phyloP scores from a whole-genome alignment of 1,140 invertebrate genomes.

The Harlomillsia oculata region DNA sequence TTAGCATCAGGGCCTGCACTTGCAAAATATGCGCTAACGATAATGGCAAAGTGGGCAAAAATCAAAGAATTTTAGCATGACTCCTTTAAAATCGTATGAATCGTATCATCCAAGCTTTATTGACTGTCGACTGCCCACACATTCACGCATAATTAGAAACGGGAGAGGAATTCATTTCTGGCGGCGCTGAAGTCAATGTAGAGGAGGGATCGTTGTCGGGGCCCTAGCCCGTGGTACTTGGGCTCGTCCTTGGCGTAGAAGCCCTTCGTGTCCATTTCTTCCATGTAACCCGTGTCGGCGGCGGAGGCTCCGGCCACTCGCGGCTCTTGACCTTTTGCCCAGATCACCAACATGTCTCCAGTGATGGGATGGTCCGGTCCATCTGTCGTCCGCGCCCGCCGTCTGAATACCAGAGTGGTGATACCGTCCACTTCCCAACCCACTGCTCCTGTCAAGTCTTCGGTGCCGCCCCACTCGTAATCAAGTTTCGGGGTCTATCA shows the following conservation, averaged over 20 bases:
- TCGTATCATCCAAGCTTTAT: too few species aligned
- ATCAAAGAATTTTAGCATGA: too few species aligned
- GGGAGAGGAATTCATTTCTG: neutral
- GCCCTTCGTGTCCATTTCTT: slow-evolving; percentile 55
- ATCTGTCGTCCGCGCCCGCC: slow-evolving; percentile 50
- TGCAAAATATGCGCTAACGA: too few species aligned
- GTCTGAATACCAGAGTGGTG: slow-evolving; percentile 80
- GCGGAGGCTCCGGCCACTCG: slow-evolving; percentile 60
- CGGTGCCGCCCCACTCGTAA: slow-evolving; percentile 74
- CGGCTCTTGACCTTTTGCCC: slow-evolving; percentile 75
- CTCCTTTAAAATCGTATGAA: too few species aligned
- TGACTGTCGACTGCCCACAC: too few species aligned
- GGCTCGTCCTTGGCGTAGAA: slow-evolving; percentile 82
- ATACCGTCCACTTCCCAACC: slow-evolving; percentile 78
- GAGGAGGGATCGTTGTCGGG: slow-evolving; percentile 58
- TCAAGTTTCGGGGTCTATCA: slow-evolving; percentile 70
- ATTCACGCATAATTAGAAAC: neutral
- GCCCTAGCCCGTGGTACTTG: slow-evolving; percentile 81
- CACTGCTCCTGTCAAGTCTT: slow-evolving; percentile 74
- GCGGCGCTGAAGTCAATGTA: slow-evolving; percentile 24
- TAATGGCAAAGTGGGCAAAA: too few species aligned
- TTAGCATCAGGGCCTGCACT: too few species aligned
- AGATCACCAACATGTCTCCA: slow-evolving; percentile 74
- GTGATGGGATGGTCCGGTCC: slow-evolving; percentile 26
- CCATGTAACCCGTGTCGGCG: slow-evolving; percentile 60